Evolutionary conservation across 2,113 vertebrate species (phyloP).

Genomic region (Siphamia tubifer): DNA sequence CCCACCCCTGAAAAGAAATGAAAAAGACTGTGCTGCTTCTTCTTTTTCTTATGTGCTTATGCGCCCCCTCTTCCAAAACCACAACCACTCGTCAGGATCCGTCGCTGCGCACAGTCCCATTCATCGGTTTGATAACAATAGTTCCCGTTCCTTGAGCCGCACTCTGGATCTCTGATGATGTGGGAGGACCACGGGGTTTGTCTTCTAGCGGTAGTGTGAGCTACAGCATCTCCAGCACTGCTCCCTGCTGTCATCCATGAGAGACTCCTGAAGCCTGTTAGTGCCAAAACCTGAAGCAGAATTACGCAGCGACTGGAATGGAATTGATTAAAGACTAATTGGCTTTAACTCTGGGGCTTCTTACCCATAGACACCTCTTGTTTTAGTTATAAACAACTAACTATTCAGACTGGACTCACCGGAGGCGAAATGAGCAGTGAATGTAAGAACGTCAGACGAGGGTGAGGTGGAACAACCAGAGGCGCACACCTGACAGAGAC

Average conservation of each 20-base stretch:
- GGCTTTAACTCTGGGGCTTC: not conserved
- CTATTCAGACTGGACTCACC: not conserved
- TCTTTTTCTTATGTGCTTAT: not conserved
- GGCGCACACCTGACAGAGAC: not conserved
- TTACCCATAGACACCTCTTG: not conserved
- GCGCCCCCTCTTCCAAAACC: conserved; percentile 29
- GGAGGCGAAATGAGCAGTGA: not conserved
- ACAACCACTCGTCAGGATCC: conserved; percentile 28
- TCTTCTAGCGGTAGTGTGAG: conserved; percentile 58
- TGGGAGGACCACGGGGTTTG: conserved; percentile 54
- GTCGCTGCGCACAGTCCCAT: conserved; percentile 48
- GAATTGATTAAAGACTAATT: conserved; percentile 72
- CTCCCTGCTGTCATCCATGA: conserved; percentile 66
- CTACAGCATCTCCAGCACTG: conserved; percentile 68
- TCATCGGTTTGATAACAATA: conserved; percentile 39
- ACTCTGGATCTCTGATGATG: conserved; percentile 30
- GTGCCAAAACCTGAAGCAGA: conserved; percentile 80
- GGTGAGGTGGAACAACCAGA: not conserved
- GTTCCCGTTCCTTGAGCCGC: conserved; percentile 7
- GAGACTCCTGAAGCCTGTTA: conserved; percentile 48
- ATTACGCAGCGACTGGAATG: conserved; percentile 68
- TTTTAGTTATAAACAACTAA: not conserved
- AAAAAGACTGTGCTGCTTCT: conserved; percentile 21
- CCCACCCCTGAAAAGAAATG: conserved; percentile 44
- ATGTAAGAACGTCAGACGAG: too few relatives aligned